These are phyloP conservation scores for Chymomyza costata DNA, from an alignment of 1,140 invertebrate species.

Conservation along the genomic window DNA sequence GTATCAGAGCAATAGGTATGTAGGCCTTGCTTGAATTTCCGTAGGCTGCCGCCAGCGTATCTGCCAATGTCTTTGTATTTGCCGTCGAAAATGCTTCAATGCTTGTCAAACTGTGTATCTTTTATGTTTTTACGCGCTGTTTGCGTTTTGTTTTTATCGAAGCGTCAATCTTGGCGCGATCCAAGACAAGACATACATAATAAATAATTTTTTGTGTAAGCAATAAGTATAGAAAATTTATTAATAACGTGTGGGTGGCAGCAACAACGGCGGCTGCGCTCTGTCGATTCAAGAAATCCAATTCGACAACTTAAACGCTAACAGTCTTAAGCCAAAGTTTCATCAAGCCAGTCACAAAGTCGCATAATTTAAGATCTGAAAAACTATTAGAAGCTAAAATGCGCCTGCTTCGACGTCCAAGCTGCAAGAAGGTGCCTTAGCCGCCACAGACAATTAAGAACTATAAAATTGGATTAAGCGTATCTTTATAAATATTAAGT, in stretches of 20 bases:
- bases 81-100: no score
- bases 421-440: slow-evolving; percentile 32
- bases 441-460: neutral
- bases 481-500: no score
- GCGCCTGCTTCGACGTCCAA: slow-evolving; percentile 38
- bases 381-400: no score
- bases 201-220: slow-evolving; percentile 29
- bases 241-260: slow-evolving; percentile 54
- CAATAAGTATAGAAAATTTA: slow-evolving; percentile 49
- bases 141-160: slow-evolving; percentile 40
- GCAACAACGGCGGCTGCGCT: slow-evolving; percentile 35
- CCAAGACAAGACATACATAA: slow-evolving; percentile 37
- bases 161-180: slow-evolving; percentile 52
- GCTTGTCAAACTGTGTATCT: slow-evolving; percentile 19
- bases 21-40: slow-evolving; percentile 20
- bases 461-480: neutral
- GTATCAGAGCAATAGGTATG: no score
- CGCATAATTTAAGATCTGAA: no score
- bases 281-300: slow-evolving; percentile 16
- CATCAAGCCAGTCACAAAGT: slow-evolving; percentile 23
- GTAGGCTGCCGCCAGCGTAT: slow-evolving; percentile 7
- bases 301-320: no score
- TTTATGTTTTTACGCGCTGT: slow-evolving; percentile 32
- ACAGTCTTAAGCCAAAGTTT: slow-evolving; percentile 40
- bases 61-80: no score